Base-by-base conservation (phyloP, 1,140 invertebrate species). In the Cyclina sinensis region DNA sequence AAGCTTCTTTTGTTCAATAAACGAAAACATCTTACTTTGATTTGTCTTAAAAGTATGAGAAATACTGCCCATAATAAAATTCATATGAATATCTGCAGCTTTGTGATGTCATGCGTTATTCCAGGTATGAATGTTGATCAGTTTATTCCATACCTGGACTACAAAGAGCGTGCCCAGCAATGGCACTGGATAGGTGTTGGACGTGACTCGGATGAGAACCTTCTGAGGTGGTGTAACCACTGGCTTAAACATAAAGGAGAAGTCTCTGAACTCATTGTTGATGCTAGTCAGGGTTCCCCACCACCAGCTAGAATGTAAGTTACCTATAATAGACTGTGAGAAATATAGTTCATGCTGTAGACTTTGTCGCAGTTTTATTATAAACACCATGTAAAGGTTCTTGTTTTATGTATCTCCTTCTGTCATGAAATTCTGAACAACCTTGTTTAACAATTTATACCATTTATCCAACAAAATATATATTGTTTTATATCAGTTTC, bases 161-260 rank as follows among this genome's bases (percentile, higher is more conserved):
- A 98, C 94, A 98, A 99, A 95, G 97, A 96, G 89, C 94, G 96
- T 59, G 94, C 96, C 37, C 96, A 96, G 89, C 95, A 97, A 82
- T 99, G 98, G 95, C 98, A 98, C 91, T 99, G 98, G 98, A 99
- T 99, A 81, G 98, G 98, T 0, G 98, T 98, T n/a, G 98, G 98
- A 0, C 96, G 98, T 39, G 98, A 99, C 94, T 97, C 97, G 0
- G 98, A 99, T 96, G 96, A 97, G 16, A 96, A 98, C 46, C 95
- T 99, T 3, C 95, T 96, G 5, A 95, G 97, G 9, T 95, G 99
- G 27, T 98, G 97, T 93, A 96, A 97, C 73, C 96, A 97, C 89
- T 98, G 98, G 98, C 91, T 98, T 83, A 96, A 97, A 65, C 96
- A 96, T 79, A 96, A 96, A 90, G 96, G 96, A 82, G 94, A 94